Evolutionary conservation across 2,113 vertebrate genomes (phyloP).

Genomic region (Amphiprion percula): DNA sequence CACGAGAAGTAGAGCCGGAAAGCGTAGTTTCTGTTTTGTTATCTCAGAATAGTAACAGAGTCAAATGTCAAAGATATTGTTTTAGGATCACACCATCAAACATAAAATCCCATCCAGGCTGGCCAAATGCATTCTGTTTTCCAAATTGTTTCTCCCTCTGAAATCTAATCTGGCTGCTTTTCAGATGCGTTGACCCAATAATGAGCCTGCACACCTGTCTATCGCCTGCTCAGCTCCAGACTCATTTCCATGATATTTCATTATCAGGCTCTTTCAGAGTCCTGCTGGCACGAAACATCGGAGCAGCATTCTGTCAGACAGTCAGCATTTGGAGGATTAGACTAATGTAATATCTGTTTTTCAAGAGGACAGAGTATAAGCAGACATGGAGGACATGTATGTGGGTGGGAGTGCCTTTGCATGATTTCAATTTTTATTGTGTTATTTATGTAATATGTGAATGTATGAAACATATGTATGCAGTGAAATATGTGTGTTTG

Average conservation of each 20-base stretch:
- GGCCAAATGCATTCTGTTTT: neutral
- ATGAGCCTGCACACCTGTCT: constrained; percentile 20
- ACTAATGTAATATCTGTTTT: constrained; percentile 51
- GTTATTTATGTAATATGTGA: neutral
- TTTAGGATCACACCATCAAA: neutral
- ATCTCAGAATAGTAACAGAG: neutral
- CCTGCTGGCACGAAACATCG: constrained; percentile 8
- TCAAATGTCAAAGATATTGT: constrained; percentile 22
- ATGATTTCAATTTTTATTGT: neutral
- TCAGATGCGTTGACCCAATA: constrained; percentile 7
- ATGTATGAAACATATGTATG: too few species aligned
- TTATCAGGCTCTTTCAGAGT: constrained; percentile 53
- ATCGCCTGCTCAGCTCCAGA: constrained; percentile 31
- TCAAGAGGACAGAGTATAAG: constrained; percentile 34
- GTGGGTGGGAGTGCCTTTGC: neutral
- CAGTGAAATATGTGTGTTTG: too few species aligned
- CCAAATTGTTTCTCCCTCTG: constrained; percentile 8
- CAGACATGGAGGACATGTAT: constrained; percentile 8
- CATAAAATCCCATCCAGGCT: neutral
- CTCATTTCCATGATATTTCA: constrained; percentile 67
- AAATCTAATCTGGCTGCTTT: constrained; percentile 33
- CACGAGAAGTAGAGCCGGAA: neutral
- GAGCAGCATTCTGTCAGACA: constrained; percentile 9
- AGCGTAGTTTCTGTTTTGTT: neutral
- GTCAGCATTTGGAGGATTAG: constrained; percentile 30